Conservation (phyloP, 2,888 invertebrate genomes). For the Tachina grossa region DNA sequence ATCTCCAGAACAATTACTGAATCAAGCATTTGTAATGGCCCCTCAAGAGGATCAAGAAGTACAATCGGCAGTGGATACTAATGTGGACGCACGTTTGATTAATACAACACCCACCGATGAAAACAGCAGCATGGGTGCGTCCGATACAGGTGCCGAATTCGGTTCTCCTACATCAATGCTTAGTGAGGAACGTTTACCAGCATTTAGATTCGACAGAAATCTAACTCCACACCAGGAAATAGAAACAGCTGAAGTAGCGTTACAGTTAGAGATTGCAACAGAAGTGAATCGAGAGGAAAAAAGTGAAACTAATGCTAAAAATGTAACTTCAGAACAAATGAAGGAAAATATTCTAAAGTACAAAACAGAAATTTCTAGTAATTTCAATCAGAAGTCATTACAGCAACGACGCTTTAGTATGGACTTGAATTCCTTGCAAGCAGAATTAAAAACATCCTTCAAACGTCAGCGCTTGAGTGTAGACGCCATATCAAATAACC, state of each 20-base stretch:
- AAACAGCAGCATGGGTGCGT: slow-evolving; percentile 74
- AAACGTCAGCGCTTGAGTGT: slow-evolving; percentile 47
- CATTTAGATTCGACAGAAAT: slow-evolving; percentile 57
- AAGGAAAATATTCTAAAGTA: neutral
- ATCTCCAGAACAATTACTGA: slow-evolving; percentile 37
- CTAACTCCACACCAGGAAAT: slow-evolving; percentile 59
- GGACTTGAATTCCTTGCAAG: slow-evolving; percentile 1
- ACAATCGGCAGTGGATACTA: slow-evolving; percentile 16
- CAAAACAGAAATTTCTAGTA: neutral
- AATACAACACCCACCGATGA: slow-evolving; percentile 74
- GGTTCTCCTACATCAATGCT: slow-evolving; percentile 76
- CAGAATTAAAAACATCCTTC: neutral
- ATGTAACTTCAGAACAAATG: neutral
- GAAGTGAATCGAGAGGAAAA: neutral
- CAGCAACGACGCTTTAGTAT: slow-evolving; percentile 49
- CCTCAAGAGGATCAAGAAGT: slow-evolving; percentile 40
- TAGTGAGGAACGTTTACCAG: slow-evolving; percentile 75
- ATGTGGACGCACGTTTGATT: slow-evolving; percentile 42
- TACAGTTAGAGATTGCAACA: neutral
- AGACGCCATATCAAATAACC: neutral
- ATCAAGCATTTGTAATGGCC: neutral
- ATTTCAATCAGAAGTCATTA: neutral
- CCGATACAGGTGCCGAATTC: slow-evolving; percentile 76
- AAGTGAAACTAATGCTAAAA: slow-evolving; percentile 7
- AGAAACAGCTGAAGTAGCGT: slow-evolving; percentile 29